Evolutionary conservation across 2,113 vertebrate species (phyloP), one percentile per base, ranked within the genome.

Genomic region (Tylochromis polylepis): DNA sequence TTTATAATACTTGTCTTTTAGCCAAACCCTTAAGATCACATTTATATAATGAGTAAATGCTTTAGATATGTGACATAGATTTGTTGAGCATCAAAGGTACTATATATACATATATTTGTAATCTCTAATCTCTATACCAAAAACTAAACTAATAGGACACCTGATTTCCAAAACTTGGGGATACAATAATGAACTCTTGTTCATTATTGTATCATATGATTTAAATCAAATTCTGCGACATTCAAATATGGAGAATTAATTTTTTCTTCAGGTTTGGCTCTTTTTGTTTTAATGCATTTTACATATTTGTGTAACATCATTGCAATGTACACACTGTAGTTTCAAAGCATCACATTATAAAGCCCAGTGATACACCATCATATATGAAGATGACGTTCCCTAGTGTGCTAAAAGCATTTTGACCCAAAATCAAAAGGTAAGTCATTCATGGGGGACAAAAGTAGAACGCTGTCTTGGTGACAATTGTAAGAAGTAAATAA

Each of bases 401-500:
- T 31, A 16, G 16, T 0, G 1, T 51, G 29, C 27, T 53, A 14
- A 51, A 34, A 51, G 6, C 43, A 31, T n/a, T 77, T 77, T 53
- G 31, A 29, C 0, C 46, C 11, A 20, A 77, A 77, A 1, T 53
- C 72, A 53, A 53, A 0, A 77, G 16, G 16, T 5, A 20, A 77
- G 9, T 5, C 53, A 56, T 9, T 53, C 8, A 53, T 53, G 2
- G 18, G 18, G 18, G 18, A 51, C 49, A n/a, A 0, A 31, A 31
- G 43, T 5, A 20, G 2, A 31, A 34, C 46, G 9, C 10, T 31
- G 43, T n/a, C 0, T 20, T n/a, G 43, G 27, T 53, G 1, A 1
- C 10, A 77, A 31, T 51, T 24, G 14, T 31, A 29, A 77, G 43
- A 77, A 77, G 72, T 53, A 77, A 53, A 77, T 53, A 31, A 34